Evolutionary conservation across 2,113 vertebrate genomes (phyloP).

Genomic region (Hydropotes inermis): DNA sequence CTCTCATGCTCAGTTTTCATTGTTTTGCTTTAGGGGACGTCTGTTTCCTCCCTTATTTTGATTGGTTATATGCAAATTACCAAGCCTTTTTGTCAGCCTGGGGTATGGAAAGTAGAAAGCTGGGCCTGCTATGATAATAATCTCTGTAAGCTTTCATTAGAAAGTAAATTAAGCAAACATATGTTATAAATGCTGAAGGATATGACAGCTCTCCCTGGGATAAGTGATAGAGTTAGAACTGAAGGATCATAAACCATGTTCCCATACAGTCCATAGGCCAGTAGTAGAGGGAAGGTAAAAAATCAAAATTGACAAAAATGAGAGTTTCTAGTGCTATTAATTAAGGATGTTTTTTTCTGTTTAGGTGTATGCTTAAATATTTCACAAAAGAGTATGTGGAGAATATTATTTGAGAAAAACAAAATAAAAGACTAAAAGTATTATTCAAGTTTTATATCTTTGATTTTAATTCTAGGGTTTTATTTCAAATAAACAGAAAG

Average conservation of each 20-base stretch:
- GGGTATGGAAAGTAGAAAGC: background rate
- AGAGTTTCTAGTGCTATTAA: background rate
- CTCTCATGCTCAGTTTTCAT: background rate
- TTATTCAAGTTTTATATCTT: background rate
- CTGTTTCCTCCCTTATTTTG: background rate
- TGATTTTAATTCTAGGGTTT: background rate
- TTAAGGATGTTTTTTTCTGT: background rate
- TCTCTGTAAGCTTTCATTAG: background rate
- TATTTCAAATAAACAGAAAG: background rate
- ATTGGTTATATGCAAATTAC: background rate
- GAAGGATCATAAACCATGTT: background rate
- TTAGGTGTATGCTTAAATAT: background rate
- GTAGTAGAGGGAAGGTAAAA: fast-evolving
- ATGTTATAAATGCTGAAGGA: background rate
- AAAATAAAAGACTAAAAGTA: background rate
- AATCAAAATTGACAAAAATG: background rate
- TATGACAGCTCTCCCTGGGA: background rate
- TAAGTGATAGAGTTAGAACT: background rate
- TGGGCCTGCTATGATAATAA: background rate
- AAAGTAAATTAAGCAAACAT: background rate
- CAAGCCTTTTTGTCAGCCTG: background rate
- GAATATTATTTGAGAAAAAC: background rate
- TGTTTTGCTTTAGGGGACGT: background rate
- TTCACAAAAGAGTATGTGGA: background rate
- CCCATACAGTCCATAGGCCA: background rate